phyloP scores from a whole-genome alignment of 2,888 invertebrate genomes.

The Orthosia gothica region DNA sequence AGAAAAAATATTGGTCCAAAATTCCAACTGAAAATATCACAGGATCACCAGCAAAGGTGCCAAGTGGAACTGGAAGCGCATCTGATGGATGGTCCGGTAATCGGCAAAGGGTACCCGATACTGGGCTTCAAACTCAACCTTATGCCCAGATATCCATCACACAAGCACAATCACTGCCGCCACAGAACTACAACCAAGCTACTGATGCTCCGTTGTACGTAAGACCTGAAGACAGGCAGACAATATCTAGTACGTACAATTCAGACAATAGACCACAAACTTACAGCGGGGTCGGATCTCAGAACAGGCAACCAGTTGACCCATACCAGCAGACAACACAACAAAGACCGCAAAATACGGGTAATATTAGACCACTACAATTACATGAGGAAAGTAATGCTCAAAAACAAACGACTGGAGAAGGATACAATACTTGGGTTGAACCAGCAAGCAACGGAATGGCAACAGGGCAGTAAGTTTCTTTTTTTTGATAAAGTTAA shows the following conservation, averaged over 20 bases:
- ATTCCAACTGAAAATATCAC: slow-evolving; percentile 31
- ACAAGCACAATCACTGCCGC: background rate
- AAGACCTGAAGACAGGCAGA: slow-evolving; percentile 15
- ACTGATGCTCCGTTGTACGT: slow-evolving; percentile 26
- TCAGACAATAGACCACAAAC: slow-evolving; percentile 1
- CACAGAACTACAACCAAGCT: background rate
- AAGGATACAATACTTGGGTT: background rate
- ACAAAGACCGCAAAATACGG: background rate
- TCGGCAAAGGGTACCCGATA: background rate
- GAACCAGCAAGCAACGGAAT: background rate
- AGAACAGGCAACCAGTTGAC: background rate
- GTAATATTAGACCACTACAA: slow-evolving; percentile 2
- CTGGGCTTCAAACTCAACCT: slow-evolving; percentile 15
- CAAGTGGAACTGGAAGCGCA: background rate
- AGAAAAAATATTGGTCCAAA: slow-evolving; percentile 42
- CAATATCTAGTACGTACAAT: slow-evolving; percentile 11
- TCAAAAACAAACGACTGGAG: slow-evolving; percentile 6
- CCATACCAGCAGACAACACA: slow-evolving; percentile 13
- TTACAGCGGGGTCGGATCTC: background rate
- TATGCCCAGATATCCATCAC: slow-evolving; percentile 4
- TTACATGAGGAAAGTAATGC: background rate
- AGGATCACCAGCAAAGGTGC: background rate
- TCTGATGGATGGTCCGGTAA: slow-evolving; percentile 17
- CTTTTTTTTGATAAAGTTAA: background rate
- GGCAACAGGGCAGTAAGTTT: slow-evolving; percentile 38